Percentiles rank a stretch among this genome's conserved stretches.
phyloP scores from a whole-genome alignment of 2,797 vertebrate genomes.

The Tapera naevia region DNA sequence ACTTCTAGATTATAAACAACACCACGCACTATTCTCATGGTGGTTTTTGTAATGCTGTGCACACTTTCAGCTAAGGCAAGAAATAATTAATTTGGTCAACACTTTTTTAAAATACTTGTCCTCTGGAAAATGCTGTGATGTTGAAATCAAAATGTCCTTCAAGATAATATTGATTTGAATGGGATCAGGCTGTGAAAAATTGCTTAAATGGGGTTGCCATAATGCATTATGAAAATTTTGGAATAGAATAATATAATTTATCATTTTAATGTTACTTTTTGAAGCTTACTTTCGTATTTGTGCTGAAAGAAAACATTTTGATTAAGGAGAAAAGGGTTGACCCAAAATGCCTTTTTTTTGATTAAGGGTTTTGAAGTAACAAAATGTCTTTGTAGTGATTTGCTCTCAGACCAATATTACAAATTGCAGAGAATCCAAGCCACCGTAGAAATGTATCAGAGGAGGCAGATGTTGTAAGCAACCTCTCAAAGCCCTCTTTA shows the following conservation, averaged over 20 bases:
- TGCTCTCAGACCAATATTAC: background rate
- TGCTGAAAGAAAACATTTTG: conserved; percentile 17
- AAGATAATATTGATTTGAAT: conserved; percentile 28
- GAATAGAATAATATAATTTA: background rate
- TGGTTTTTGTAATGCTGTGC: background rate
- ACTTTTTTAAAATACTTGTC: background rate
- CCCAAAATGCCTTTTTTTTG: background rate
- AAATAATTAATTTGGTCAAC: background rate
- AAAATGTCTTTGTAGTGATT: background rate
- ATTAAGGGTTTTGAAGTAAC: conserved; percentile 4
- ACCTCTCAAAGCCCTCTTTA: background rate
- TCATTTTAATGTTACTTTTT: conserved; percentile 26
- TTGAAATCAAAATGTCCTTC: conserved; percentile 14
- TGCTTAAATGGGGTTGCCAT: background rate
- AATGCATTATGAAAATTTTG: background rate
- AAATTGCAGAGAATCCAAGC: background rate
- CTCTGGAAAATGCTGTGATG: conserved; percentile 4
- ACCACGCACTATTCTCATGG: background rate
- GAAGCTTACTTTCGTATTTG: conserved; percentile 16
- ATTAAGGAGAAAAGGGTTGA: background rate
- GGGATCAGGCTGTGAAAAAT: background rate
- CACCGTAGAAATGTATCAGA: background rate
- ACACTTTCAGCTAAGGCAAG: background rate
- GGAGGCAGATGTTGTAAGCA: background rate
- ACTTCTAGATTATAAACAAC: background rate